phyloP scores from a whole-genome alignment of 1,140 invertebrate genomes.

The Drosophila guanche region DNA sequence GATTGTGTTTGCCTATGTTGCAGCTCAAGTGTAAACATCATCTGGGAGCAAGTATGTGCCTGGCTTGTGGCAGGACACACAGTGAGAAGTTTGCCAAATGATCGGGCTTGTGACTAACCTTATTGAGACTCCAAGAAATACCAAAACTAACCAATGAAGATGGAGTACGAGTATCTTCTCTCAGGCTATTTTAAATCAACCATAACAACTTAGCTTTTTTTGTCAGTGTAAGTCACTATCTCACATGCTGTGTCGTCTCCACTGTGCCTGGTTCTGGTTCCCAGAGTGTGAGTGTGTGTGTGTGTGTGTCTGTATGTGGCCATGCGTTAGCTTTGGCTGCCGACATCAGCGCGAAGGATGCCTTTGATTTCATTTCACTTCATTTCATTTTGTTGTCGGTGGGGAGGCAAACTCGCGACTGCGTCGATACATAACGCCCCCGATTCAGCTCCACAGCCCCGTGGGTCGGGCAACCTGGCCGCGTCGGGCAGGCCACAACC shows the following conservation, averaged over 20 bases:
- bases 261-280: conserved; percentile 7
- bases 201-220: background rate
- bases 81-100: background rate
- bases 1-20: conserved; percentile 50
- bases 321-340: conserved; percentile 61
- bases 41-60: conserved; percentile 45
- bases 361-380: conserved; percentile 81
- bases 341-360: conserved; percentile 56
- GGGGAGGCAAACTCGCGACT: conserved; percentile 47
- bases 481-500: too few relatives aligned
- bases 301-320: conserved; percentile 37
- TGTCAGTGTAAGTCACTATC: conserved; percentile 1
- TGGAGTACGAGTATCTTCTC: too few relatives aligned
- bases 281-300: conserved; percentile 23
- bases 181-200: too few relatives aligned
- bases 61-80: conserved; percentile 16
- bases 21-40: conserved; percentile 79
- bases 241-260: background rate
- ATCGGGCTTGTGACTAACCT: too few relatives aligned
- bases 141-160: too few relatives aligned
- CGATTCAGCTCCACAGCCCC: background rate
- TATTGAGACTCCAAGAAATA: too few relatives aligned
- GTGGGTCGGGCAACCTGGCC: background rate
- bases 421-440: conserved; percentile 17
- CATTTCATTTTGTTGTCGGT: conserved; percentile 73